Conservation (phyloP, 2,113 vertebrate genomes). For the western clawed frog (Xenopus tropicalis) region DNA sequence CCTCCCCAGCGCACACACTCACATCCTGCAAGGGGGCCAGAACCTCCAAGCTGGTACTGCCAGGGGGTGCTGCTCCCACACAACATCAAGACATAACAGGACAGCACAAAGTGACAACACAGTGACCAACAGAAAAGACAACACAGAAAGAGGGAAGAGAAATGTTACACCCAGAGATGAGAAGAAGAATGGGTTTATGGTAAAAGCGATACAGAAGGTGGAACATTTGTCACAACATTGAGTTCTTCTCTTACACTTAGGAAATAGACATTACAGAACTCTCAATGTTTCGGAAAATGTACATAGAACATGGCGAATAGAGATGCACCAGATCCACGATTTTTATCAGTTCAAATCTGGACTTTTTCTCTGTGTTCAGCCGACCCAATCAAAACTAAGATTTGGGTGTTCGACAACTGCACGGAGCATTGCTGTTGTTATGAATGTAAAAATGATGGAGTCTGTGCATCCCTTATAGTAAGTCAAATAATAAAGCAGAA, state of each 20-base stretch:
- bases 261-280: constrained; percentile 5
- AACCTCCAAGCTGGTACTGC: constrained; percentile 82
- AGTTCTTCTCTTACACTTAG: constrained; percentile 11
- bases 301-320: neutral
- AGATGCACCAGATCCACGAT: too few relatives aligned
- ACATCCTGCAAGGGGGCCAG: constrained; percentile 84
- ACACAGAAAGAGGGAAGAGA: constrained; percentile 40
- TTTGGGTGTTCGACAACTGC: too few relatives aligned
- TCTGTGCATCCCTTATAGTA: neutral
- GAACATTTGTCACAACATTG: constrained; percentile 9
- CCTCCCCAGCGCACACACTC: constrained; percentile 89
- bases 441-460: too few relatives aligned
- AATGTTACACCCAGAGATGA: constrained; percentile 33
- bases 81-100: constrained; percentile 19
- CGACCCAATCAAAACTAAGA: too few relatives aligned
- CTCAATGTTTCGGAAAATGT: constrained; percentile 11
- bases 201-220: neutral
- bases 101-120: constrained; percentile 20
- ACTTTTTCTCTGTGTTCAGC: too few relatives aligned
- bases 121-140: constrained; percentile 21
- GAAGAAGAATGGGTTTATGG: neutral
- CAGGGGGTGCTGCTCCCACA: constrained; percentile 66
- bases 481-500: constrained; percentile 13
- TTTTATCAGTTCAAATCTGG: too few relatives aligned
- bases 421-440: too few relatives aligned